Percentiles rank a stretch among this genome's conserved stretches.
These are phyloP conservation scores for Mormyrus iriodes DNA, from an alignment of 2,113 vertebrate species.

Conservation along the genomic window DNA sequence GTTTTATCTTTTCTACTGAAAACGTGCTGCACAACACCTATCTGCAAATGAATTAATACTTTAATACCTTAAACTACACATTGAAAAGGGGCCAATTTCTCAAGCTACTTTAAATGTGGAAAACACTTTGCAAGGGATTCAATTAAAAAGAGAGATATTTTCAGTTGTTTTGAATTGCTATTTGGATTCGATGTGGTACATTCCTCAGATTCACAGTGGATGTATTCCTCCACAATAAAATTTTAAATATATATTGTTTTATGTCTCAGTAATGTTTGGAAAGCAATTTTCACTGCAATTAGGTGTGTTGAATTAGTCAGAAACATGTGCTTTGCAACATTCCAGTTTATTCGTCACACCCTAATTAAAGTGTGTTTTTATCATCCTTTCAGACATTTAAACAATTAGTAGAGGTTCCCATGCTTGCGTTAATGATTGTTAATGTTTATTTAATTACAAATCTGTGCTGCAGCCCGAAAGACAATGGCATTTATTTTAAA, in stretches of 20 bases:
- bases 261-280: constrained; percentile 16
- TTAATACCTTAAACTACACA: background rate
- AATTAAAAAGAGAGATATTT: background rate
- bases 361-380: constrained; percentile 5
- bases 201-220: background rate
- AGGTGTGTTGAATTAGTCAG: constrained; percentile 12
- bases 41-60: constrained; percentile 7
- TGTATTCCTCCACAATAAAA: constrained; percentile 10
- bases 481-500: background rate
- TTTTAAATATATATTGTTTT: constrained; percentile 20
- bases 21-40: background rate
- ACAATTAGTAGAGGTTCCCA: background rate
- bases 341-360: background rate
- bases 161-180: background rate
- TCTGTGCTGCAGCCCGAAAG: background rate
- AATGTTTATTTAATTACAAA: background rate
- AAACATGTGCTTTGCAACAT: background rate
- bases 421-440: background rate
- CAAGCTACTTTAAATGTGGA: background rate
- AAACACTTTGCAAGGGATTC: background rate
- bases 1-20: constrained; percentile 10
- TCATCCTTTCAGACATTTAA: constrained; percentile 7
- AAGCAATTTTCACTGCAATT: constrained; percentile 32
- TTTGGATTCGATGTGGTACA: background rate
- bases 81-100: background rate